These are phyloP conservation scores for Enteromius argenteus DNA, from an alignment of 2,797 vertebrate species.

Conservation along the genomic window DNA sequence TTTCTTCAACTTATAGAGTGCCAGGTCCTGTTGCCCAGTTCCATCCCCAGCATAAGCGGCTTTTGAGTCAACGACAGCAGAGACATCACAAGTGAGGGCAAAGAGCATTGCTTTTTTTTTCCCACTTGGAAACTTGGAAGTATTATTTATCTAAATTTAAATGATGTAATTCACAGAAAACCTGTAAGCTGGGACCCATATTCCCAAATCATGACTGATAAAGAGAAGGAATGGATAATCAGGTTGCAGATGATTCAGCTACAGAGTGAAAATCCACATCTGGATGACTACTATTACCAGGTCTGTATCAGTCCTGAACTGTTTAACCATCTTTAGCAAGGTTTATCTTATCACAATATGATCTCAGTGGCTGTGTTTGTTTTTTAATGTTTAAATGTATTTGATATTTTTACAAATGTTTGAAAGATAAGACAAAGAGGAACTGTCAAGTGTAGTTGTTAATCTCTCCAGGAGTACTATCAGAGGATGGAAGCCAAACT, in stretches of 20 bases:
- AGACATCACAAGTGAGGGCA: constrained; percentile 75
- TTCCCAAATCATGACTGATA: constrained; percentile 86
- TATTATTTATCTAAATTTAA: not conserved
- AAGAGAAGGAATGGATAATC: constrained; percentile 96
- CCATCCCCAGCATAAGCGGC: constrained; percentile 90
- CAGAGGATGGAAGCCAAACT: constrained; percentile 86
- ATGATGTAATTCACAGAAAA: constrained; percentile 75
- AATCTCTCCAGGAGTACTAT: constrained; percentile 85
- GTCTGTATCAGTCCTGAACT: constrained; percentile 60
- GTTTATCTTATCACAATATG: not conserved
- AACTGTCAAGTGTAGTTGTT: not conserved
- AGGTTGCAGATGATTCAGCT: constrained; percentile 95
- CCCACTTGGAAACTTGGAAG: too few relatives aligned
- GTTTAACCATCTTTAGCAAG: not conserved
- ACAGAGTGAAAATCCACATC: constrained; percentile 89
- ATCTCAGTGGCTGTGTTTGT: not conserved
- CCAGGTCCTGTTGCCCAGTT: constrained; percentile 86
- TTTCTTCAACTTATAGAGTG: constrained; percentile 63
- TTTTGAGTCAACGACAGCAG: constrained; percentile 83
- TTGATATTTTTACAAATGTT: not conserved
- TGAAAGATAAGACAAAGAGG: not conserved
- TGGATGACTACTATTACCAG: constrained; percentile 94
- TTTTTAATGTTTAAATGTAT: not conserved
- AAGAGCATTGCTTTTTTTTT: not conserved
- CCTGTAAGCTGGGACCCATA: constrained; percentile 82